These are phyloP conservation scores for Trissolcus basalis DNA, from an alignment of 1,140 invertebrate genomes.

Conservation along the genomic window DNA sequence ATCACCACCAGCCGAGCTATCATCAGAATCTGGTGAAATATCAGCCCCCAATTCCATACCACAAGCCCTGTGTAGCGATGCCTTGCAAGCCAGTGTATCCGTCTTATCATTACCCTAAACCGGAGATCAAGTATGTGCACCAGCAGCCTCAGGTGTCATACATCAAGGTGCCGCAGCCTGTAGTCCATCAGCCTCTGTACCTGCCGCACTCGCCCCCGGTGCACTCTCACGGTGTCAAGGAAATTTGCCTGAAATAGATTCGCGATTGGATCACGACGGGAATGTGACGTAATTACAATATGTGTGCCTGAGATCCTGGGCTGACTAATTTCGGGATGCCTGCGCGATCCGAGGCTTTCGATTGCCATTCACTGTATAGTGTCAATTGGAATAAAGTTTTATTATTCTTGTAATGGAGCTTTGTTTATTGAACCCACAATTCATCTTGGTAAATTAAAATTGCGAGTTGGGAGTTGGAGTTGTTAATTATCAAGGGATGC, in stretches of 20 bases:
- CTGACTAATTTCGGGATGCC: background rate
- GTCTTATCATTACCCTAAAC: conserved; percentile 47
- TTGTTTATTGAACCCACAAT: background rate
- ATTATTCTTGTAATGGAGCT: conserved; percentile 36
- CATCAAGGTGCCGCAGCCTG: conserved; percentile 44
- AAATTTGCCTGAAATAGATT: conserved; percentile 53
- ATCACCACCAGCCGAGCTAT: conserved; percentile 18
- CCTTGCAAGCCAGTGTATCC: conserved; percentile 52
- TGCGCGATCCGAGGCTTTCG: conserved; percentile 2
- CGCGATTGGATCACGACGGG: conserved; percentile 21
- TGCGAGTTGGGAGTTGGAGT: too few relatives aligned
- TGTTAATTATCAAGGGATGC: too few relatives aligned
- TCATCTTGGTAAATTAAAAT: too few relatives aligned
- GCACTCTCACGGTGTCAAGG: conserved; percentile 39
- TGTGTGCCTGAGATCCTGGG: conserved; percentile 8
- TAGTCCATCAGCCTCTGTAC: conserved; percentile 35
- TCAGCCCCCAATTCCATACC: conserved; percentile 38
- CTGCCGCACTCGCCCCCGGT: conserved; percentile 15
- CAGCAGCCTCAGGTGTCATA: conserved; percentile 43
- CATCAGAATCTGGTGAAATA: conserved; percentile 20
- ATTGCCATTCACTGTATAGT: conserved; percentile 32
- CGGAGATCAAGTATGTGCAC: conserved; percentile 61
- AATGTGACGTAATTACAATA: conserved; percentile 26
- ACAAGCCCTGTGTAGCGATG: conserved; percentile 46
- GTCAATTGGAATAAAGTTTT: conserved; percentile 38